Percentiles rank a stretch among this genome's conserved stretches.
Conservation (phyloP, 2,113 vertebrate species). For the Gila orcuttii region DNA sequence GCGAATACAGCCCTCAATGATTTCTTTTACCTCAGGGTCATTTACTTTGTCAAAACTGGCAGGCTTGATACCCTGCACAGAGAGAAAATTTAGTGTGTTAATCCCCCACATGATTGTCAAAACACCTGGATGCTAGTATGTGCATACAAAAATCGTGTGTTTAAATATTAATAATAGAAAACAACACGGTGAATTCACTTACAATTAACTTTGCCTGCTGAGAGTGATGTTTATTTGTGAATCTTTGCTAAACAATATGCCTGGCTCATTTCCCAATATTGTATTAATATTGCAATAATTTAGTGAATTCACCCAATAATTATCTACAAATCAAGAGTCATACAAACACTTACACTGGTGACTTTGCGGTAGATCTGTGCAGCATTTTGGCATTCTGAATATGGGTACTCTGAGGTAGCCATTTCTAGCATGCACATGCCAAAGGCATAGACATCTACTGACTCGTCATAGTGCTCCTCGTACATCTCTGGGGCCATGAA, state of each 20-base stretch:
- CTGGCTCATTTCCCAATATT: not conserved
- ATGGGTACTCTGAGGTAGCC: conserved; percentile 94
- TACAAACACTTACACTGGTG: conserved; percentile 85
- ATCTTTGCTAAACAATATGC: not conserved
- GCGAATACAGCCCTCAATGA: conserved; percentile 93
- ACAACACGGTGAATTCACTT: not conserved
- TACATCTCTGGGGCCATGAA: conserved; percentile 98
- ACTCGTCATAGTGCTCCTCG: conserved; percentile 93
- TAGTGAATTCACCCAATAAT: not conserved
- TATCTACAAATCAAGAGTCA: not conserved
- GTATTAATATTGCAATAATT: too few relatives aligned
- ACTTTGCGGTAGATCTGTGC: conserved; percentile 97
- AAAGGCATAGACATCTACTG: conserved; percentile 93
- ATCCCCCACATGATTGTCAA: not conserved
- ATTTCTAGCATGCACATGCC: conserved; percentile 97
- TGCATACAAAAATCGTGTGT: not conserved
- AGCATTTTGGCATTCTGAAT: conserved; percentile 93
- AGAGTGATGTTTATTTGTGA: not conserved
- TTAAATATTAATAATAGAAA: too few relatives aligned
- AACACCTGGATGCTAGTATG: not conserved
- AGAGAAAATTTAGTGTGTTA: conserved; percentile 9
- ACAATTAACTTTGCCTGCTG: not conserved
- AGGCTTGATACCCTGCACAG: conserved; percentile 89
- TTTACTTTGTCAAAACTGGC: conserved; percentile 93
- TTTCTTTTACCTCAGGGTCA: conserved; percentile 94